Evolutionary conservation across 2,888 invertebrate species (phyloP), one percentile per base, ranked within the genome.

Genomic region (Elegia similella): DNA sequence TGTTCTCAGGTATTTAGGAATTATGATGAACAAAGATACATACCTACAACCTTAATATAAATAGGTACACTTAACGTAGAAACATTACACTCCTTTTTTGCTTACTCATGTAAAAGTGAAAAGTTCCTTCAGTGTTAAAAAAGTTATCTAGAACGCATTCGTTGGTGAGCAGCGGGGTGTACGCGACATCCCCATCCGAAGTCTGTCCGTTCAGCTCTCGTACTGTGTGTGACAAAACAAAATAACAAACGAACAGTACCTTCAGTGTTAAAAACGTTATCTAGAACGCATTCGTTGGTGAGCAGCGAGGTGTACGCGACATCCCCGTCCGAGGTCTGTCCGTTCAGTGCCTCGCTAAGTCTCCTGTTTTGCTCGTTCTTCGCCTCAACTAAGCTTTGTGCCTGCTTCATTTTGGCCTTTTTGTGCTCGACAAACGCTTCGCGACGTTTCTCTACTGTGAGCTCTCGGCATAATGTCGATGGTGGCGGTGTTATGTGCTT

Each of bases 401-500:
- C 83, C 78, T 90, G 80, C 70, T 80, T 79, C 85, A 84, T 80
- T 74, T 83, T 82, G 32, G 78, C 75, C 66, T 90, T 90, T 62
- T 84, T 87, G 52, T 86, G 78, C 7, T 88, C 86, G 38, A 86
- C 78, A 64, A 89, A 88, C 0, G 83, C 86, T 62, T 88, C 88
- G 10, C 88, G 80, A 5, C 87, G 82, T 57, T 82, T 84, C 16
- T 82, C 81, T 2, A 79, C 74, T 0, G 78, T 80, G 56, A 78
- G 66, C 61, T 78, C 82, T 48, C 80, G 78, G n/a, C 83, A 77
- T 7, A 77, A 78, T 0, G 87, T 84, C 0, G 90, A 88, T 0
- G 91, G 84, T 0, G 94, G 93, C 1, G 94, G 94, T 0, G 94
- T 94, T 82, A 95, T 93, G 72, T 95, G 95, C 74, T 94, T 94